Percentiles rank a stretch among this genome's conserved stretches.
Evolutionary conservation across 2,113 vertebrate genomes (phyloP).

Genomic region (Forbesichthys agassizii): DNA sequence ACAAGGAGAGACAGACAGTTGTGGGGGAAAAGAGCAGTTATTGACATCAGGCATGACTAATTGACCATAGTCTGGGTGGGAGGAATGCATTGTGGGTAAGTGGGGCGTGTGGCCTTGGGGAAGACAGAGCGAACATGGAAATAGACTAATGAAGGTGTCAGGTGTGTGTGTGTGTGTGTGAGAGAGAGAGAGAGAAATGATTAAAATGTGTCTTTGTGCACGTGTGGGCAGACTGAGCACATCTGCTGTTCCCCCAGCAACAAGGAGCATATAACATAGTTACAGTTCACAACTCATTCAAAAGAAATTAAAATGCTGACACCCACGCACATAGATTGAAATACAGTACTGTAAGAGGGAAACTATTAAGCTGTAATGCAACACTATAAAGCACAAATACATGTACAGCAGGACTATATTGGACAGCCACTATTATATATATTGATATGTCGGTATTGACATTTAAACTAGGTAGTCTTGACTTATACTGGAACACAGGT

Average conservation of each 20-base stretch:
- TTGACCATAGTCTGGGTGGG: constrained; percentile 60
- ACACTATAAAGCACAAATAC: too few species aligned
- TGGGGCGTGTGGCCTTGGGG: constrained; percentile 67
- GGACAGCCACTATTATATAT: too few species aligned
- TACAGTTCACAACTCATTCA: constrained; percentile 59
- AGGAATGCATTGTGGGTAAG: constrained; percentile 74
- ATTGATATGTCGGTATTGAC: too few species aligned
- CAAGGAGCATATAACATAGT: constrained; percentile 52
- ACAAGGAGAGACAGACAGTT: constrained; percentile 10
- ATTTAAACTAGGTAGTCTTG: too few species aligned
- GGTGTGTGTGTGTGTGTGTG: constrained; percentile 45
- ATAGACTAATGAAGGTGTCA: constrained; percentile 68
- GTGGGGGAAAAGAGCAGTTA: constrained; percentile 29
- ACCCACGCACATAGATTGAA: too few species aligned
- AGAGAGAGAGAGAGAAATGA: background rate
- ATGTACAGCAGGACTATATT: too few species aligned
- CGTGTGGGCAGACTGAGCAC: constrained; percentile 30
- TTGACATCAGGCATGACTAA: constrained; percentile 66
- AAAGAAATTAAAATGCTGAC: background rate
- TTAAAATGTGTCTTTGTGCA: constrained; percentile 5
- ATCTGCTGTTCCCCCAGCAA: constrained; percentile 68
- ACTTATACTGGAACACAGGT: too few species aligned
- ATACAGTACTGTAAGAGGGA: background rate
- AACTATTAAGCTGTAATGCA: too few species aligned
- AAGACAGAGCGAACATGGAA: constrained; percentile 39